Conservation (phyloP, 2,888 invertebrate species). For the Cepaea hortensis region DNA sequence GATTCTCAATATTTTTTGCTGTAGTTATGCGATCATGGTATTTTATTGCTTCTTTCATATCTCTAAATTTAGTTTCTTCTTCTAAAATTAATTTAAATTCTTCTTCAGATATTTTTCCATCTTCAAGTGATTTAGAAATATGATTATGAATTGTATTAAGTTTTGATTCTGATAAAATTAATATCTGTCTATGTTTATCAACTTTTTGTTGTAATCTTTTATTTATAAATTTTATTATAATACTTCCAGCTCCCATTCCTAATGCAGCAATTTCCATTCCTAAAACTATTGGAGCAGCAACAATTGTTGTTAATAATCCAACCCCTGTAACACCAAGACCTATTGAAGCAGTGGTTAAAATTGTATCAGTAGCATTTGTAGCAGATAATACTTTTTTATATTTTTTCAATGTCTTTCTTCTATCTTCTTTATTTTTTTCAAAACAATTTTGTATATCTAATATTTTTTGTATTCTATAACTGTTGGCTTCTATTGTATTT, state of each 20-base stretch:
- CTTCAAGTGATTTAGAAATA: no score
- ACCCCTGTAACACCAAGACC: background rate
- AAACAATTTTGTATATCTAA: background rate
- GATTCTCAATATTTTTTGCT: no score
- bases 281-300: constrained; percentile 22
- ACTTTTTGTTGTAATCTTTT: constrained; percentile 15
- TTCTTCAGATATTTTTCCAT: no score
- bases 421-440: background rate
- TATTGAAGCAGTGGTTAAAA: background rate
- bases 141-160: no score
- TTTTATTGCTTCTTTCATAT: no score
- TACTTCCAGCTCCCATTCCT: background rate
- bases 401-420: constrained; percentile 15
- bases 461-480: constrained; percentile 1
- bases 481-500: background rate
- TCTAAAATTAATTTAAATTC: no score
- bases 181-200: constrained; percentile 23
- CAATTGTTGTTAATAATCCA: background rate
- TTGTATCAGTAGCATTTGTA: background rate
- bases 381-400: background rate
- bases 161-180: background rate
- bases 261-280: constrained; percentile 11
- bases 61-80: no score
- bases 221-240: constrained; percentile 5
- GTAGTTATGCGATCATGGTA: no score